Base-by-base conservation (phyloP, 2,797 vertebrate species). In the Xyrichtys novacula region DNA sequence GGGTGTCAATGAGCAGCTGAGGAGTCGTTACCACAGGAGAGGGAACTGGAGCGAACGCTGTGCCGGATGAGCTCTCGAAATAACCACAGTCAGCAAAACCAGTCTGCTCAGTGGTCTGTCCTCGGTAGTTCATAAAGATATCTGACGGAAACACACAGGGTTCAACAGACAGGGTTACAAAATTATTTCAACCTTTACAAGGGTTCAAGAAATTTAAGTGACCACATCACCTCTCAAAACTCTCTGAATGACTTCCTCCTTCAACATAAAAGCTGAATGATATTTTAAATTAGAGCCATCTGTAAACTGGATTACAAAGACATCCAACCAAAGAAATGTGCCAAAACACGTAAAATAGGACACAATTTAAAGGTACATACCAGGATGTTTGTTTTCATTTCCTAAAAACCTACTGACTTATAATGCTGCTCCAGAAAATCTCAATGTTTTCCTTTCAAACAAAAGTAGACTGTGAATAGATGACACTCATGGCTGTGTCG, bases 61-160 rank as follows among this genome's bases (percentile, higher is more conserved):
- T 55, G 7, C 73, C 78, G 67, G 92, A 76, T 2, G 89, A 81
- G 54, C 84, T 86, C 55, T 91, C 89, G 36, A 90, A 94, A 83
- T 91, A 94, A 43, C 84, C 85, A 54, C 72, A 94, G 80, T 94
- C 92, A 19, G 85, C 54, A 80, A 91, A 94, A 58, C 57, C 73
- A 25, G 62, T 43, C 69, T 92, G 92, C 53, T 93, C 92, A 12
- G 56, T 50, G 49, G 91, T 56, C 73, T 90, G 91, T 17, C 82
- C 85, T 8, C 90, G 86, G 61, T 84, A 91, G 85, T 84, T 94
- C 85, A 91, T 81, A 62, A 95, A 95, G 64, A 95, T 93, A 78
- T 95, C 94, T 95, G 81, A 36, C 12, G 64, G 79, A 66, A n/a
- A 48, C 20, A 74, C 22, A 53, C 10, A 9, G 11, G 4, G 25